phyloP scores from a whole-genome alignment of 2,888 invertebrate genomes.

The Agrotis puta region DNA sequence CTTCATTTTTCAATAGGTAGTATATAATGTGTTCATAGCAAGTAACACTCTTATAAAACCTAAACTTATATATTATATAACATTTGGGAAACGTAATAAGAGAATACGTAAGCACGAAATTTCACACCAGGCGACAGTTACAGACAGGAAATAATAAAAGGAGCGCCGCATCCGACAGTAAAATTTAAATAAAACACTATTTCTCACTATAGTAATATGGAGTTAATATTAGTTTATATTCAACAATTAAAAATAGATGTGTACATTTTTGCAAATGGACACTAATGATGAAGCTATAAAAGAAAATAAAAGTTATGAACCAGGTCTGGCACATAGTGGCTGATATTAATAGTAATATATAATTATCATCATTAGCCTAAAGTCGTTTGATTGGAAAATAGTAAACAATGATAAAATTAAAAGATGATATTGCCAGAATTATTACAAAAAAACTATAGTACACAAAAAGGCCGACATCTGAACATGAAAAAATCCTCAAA shows the following conservation, averaged over 20 bases:
- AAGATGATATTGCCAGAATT: too few relatives aligned
- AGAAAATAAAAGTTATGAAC: not conserved
- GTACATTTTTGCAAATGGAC: not conserved
- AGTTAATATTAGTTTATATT: conserved; percentile 17
- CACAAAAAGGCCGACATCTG: not conserved
- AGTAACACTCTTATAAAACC: not conserved
- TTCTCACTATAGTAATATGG: conserved; percentile 30
- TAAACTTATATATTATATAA: conserved; percentile 33
- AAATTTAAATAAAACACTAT: conserved; percentile 69
- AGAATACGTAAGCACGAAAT: conserved; percentile 60
- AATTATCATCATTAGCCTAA: too few relatives aligned
- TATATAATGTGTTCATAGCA: too few relatives aligned
- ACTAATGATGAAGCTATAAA: not conserved
- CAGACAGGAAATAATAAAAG: conserved; percentile 61
- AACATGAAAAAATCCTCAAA: conserved; percentile 3
- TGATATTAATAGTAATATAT: too few relatives aligned
- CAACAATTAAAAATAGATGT: conserved; percentile 1
- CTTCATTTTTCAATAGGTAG: too few relatives aligned
- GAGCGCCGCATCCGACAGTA: conserved; percentile 48
- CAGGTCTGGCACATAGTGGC: too few relatives aligned
- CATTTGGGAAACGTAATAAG: conserved; percentile 48
- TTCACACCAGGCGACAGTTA: conserved; percentile 60
- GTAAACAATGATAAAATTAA: not conserved
- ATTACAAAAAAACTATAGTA: not conserved
- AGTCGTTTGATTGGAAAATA: not conserved